A percentile compares a stretch with the other conserved stretches of the same genome.
These are phyloP conservation scores for Hippoglossus hippoglossus DNA, from an alignment of 2,797 vertebrate genomes.

Conservation along the genomic window DNA sequence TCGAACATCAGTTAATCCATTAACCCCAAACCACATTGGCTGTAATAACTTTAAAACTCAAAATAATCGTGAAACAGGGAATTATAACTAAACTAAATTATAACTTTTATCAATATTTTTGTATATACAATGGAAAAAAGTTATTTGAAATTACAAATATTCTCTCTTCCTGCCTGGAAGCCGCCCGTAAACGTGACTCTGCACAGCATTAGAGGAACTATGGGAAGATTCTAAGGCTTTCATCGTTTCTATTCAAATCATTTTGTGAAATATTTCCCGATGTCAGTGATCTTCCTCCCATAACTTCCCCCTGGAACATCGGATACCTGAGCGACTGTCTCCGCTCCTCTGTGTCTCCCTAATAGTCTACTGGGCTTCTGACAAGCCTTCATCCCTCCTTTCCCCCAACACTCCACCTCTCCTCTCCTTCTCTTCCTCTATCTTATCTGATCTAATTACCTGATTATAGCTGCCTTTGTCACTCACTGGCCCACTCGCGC, in stretches of 20 bases:
- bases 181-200: constrained; percentile 1
- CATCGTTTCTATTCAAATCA: constrained; percentile 65
- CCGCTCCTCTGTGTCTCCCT: constrained; percentile 52
- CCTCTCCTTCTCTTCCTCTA: constrained; percentile 58
- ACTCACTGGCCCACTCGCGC: constrained; percentile 48
- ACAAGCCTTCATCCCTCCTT: constrained; percentile 61
- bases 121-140: background rate
- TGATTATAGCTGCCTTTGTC: constrained; percentile 42
- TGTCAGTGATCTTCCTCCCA: constrained; percentile 60
- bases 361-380: constrained; percentile 47
- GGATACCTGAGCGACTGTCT: constrained; percentile 68
- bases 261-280: constrained; percentile 68
- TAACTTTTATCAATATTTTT: background rate
- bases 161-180: background rate
- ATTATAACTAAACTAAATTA: background rate
- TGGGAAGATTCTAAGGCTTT: constrained; percentile 46
- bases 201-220: background rate
- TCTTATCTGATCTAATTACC: constrained; percentile 74
- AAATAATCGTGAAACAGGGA: background rate
- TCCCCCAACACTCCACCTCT: constrained; percentile 41
- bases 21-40: background rate
- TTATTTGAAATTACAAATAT: background rate
- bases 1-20: constrained; percentile 19
- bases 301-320: constrained; percentile 57
- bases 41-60: background rate